Percentiles rank a stretch among this genome's conserved stretches.
phyloP scores from a whole-genome alignment of 2,888 invertebrate species.

The Eurois occulta region DNA sequence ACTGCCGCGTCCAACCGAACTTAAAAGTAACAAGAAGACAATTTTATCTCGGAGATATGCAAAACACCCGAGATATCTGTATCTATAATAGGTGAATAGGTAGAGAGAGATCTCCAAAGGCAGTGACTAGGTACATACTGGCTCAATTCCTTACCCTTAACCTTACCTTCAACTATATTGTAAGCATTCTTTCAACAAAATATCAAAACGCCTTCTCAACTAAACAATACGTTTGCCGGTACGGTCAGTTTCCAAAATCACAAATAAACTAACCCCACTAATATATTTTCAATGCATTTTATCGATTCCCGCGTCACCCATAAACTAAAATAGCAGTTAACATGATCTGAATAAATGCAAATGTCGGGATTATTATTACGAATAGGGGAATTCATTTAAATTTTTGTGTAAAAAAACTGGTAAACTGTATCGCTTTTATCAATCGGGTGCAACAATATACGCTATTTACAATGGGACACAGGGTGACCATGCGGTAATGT shows the following conservation, averaged over 20 bases:
- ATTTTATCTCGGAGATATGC: neutral
- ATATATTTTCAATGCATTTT: slow-evolving; percentile 57
- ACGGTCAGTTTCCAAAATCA: slow-evolving; percentile 28
- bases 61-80: neutral
- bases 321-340: slow-evolving; percentile 77
- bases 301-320: slow-evolving; percentile 66
- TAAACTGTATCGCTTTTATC: slow-evolving; percentile 89
- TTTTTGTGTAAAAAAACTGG: slow-evolving; percentile 84
- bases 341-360: slow-evolving; percentile 83
- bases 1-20: neutral
- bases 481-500: slow-evolving; percentile 73
- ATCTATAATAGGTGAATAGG: neutral
- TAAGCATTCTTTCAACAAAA: too few relatives aligned
- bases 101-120: neutral
- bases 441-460: slow-evolving; percentile 81
- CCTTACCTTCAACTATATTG: too few relatives aligned
- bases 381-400: slow-evolving; percentile 87
- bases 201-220: neutral
- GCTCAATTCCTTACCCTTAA: too few relatives aligned
- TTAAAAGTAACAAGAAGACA: neutral
- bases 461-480: slow-evolving; percentile 78
- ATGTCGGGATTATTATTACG: slow-evolving; percentile 79
- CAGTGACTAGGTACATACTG: neutral
- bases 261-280: slow-evolving; percentile 34
- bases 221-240: neutral